Conservation (phyloP, 1,140 invertebrate genomes). For the Holcopasites calliopsidis region DNA sequence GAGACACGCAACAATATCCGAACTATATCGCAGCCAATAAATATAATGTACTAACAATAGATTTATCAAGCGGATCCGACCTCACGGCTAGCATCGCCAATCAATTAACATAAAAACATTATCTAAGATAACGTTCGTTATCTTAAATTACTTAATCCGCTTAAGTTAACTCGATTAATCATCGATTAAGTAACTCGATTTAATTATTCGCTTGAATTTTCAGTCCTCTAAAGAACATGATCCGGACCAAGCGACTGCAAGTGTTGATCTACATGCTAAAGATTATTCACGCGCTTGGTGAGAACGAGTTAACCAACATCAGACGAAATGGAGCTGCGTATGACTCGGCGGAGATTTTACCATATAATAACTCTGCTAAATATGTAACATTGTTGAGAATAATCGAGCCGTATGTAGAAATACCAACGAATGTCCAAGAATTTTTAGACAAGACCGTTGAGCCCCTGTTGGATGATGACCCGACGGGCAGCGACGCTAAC, state of each 20-base stretch:
- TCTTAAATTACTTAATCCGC: neutral
- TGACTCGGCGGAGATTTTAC: neutral
- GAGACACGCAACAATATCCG: neutral
- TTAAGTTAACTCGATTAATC: no score
- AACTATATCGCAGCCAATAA: neutral
- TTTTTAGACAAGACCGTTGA: neutral
- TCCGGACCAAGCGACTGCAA: conserved; percentile 50
- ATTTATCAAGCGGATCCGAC: neutral
- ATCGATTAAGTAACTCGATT: neutral
- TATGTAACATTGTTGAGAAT: neutral
- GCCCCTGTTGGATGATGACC: neutral
- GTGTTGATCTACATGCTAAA: conserved; percentile 49
- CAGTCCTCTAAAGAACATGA: conserved; percentile 40
- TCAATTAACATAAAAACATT: neutral
- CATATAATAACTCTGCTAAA: neutral
- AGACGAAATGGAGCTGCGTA: neutral
- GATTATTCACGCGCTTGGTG: conserved; percentile 46
- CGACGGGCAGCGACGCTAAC: neutral
- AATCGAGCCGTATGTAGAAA: neutral
- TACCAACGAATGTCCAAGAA: neutral
- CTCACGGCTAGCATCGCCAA: neutral
- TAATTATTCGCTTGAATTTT: neutral
- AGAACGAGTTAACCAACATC: conserved; percentile 23
- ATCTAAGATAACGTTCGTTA: neutral
- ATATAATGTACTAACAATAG: neutral